Base-by-base conservation (phyloP, 1,140 invertebrate genomes). In the Neodiprion pinetum region DNA sequence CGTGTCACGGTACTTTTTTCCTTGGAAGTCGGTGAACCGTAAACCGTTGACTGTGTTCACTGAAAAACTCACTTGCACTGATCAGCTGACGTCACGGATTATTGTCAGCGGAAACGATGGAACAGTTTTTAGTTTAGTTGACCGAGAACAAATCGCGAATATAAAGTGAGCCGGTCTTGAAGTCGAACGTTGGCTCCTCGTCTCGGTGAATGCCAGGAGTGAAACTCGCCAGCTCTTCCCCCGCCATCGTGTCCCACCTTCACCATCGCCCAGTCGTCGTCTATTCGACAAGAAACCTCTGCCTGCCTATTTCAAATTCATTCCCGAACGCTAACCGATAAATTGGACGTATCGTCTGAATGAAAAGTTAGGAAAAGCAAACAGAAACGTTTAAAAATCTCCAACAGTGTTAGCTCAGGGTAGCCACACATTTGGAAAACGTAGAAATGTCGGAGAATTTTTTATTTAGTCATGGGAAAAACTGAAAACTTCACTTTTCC, bases 211-310 rank as follows among this genome's bases (percentile, higher is more conserved):
- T 81, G 82, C 77, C 65, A 74, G 78, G 80, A 85, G 85, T 85
- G 85, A 86, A 86, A 83, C 82, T 79, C 78, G 79, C 78, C 75
- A 76, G 50, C 80, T 79, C 80, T 76, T 79, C 76, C 77, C 78
- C 72, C 85, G 83, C 86, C 84, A 80, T 81, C 40, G 21, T 21
- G 10, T 82, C 75, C 78, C 75, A 82, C 82, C 84, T 80, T 84
- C 81, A 75, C 70, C 78, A 73, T 76, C 77, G 53, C 50, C 4
- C 9, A 75, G 70, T 70, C 71, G 65, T 76, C 71, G 71, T 71
- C 50, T 67, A 72, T 71, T 74, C 75, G 53, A 49, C 71, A 65
- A 71, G 53, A 40, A 40, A 40, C 28, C 28, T 40, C 28, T 40
- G 28, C 28, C 28, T 40, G 5, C 5, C 2, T 40, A 40, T 40